Conservation (phyloP, 2,888 invertebrate species). For the Megaustenia siamemsis region DNA sequence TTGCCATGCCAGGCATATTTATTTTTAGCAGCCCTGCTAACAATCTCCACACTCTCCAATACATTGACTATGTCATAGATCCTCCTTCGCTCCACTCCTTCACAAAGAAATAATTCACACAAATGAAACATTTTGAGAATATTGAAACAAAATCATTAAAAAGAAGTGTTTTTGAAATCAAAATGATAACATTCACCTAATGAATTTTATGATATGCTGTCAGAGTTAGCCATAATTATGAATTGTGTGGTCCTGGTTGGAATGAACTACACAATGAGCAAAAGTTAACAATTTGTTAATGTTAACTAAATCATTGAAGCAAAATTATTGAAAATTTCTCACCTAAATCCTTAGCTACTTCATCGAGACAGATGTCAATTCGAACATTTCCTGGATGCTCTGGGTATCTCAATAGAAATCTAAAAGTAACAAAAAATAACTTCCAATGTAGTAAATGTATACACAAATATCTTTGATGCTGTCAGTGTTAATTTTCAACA, state of each 20-base stretch:
- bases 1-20: slow-evolving; percentile 87
- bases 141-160: no score
- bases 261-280: no score
- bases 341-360: slow-evolving; percentile 84
- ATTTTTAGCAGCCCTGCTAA: slow-evolving; percentile 84
- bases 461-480: no score
- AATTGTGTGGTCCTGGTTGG: no score
- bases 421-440: slow-evolving; percentile 55
- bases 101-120: slow-evolving; percentile 10
- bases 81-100: slow-evolving; percentile 85
- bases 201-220: no score
- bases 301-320: no score
- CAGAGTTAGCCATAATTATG: no score
- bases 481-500: no score
- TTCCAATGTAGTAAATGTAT: no score
- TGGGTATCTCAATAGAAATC: slow-evolving; percentile 76
- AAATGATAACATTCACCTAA: no score
- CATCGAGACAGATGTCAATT: slow-evolving; percentile 84
- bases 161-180: no score
- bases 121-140: neutral
- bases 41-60: slow-evolving; percentile 86
- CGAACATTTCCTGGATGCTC: slow-evolving; percentile 79
- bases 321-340: slow-evolving; percentile 56
- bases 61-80: slow-evolving; percentile 89
- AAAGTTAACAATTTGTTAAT: no score